Conservation (phyloP, 1,140 invertebrate genomes). For the Drosophila novamexicana region DNA sequence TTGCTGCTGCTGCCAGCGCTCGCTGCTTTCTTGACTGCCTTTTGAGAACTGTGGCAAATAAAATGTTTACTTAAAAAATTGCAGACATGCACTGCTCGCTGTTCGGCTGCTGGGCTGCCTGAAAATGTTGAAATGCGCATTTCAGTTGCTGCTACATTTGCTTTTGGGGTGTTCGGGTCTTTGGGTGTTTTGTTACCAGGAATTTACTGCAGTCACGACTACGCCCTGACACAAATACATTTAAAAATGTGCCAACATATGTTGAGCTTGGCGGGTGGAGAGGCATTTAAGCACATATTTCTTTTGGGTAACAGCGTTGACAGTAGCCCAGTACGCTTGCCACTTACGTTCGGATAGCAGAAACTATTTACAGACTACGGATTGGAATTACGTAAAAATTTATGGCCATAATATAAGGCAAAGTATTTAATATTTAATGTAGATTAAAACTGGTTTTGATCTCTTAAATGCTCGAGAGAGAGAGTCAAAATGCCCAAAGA, state of each 20-base stretch:
- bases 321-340: slow-evolving; percentile 13
- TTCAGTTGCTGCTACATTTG: slow-evolving; percentile 18
- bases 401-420: neutral
- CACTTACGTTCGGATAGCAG: neutral
- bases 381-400: neutral
- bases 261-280: slow-evolving; percentile 7
- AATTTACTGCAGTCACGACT: slow-evolving; percentile 80
- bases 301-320: slow-evolving; percentile 15
- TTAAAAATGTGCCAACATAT: slow-evolving; percentile 70
- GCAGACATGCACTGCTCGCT: slow-evolving; percentile 66
- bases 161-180: slow-evolving; percentile 1
- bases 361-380: slow-evolving; percentile 5
- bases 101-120: slow-evolving; percentile 39
- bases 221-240: slow-evolving; percentile 66
- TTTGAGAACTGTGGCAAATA: slow-evolving; percentile 60
- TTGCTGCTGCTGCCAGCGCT: neutral
- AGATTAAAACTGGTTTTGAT: neutral
- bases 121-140: slow-evolving; percentile 68
- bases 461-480: neutral
- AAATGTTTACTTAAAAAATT: slow-evolving; percentile 80
- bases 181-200: slow-evolving; percentile 54
- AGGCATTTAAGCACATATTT: slow-evolving; percentile 8
- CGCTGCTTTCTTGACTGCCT: neutral
- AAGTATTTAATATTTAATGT: neutral
- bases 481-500: too few species aligned